Evolutionary conservation across 2,888 invertebrate species (phyloP).

Genomic region (Glyphotaelius pellucidus): DNA sequence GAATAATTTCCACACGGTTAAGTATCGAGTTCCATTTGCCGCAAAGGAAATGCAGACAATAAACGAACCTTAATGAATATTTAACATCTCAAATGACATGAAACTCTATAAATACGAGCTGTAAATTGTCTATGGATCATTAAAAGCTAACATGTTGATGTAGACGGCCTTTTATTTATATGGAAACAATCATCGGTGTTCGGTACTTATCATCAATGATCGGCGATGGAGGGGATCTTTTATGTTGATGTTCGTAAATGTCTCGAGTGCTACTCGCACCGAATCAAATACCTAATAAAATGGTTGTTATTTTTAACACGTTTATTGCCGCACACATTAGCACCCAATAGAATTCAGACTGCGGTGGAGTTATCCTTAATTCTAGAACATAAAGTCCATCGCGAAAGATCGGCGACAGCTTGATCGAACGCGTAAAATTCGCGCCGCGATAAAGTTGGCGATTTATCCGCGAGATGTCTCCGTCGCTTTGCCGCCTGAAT

Average conservation of each 20-base stretch:
- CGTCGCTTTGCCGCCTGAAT: conserved; percentile 29
- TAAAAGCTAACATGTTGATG: conserved; percentile 39
- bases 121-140: conserved; percentile 56
- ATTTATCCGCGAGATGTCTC: conserved; percentile 56
- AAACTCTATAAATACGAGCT: conserved; percentile 52
- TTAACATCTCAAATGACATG: conserved; percentile 58
- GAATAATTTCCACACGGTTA: conserved; percentile 49
- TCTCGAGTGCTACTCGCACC: background rate
- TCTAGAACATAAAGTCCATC: conserved; percentile 41
- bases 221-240: background rate
- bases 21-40: conserved; percentile 54
- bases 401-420: conserved; percentile 55
- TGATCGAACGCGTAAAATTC: conserved; percentile 52
- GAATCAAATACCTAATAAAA: conserved; percentile 38
- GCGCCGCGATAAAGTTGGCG: conserved; percentile 53
- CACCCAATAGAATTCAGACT: conserved; percentile 43
- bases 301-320: conserved; percentile 38
- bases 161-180: conserved; percentile 3
- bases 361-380: conserved; percentile 40
- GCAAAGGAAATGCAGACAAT: conserved; percentile 58
- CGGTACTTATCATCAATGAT: background rate
- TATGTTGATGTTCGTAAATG: conserved; percentile 20
- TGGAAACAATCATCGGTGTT: conserved; percentile 17
- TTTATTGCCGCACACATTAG: conserved; percentile 38
- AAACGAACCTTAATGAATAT: conserved; percentile 58